A percentile compares a stretch with the other conserved stretches of the same genome.
phyloP scores from a whole-genome alignment of 2,113 vertebrate genomes.

The Hiodon tergisus region DNA sequence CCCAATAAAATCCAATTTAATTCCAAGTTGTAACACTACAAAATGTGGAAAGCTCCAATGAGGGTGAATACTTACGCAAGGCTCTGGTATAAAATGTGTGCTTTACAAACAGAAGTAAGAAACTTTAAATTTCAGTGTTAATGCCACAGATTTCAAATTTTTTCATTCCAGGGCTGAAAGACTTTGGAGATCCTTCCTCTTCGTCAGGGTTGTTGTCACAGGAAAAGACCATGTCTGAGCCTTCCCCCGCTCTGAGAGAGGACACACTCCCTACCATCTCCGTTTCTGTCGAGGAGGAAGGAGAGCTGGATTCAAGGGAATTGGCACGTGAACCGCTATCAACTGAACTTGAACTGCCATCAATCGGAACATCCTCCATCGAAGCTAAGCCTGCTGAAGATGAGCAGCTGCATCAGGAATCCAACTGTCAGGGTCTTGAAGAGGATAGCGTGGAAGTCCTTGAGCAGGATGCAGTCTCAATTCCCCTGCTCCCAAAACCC shows the following conservation, averaged over 20 bases:
- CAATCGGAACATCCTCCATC: slow-evolving; percentile 29
- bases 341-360: slow-evolving; percentile 29
- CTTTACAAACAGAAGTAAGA: no score
- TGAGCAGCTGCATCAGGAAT: slow-evolving; percentile 41
- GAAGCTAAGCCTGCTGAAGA: slow-evolving; percentile 34
- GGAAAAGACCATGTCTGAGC: slow-evolving; percentile 60
- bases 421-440: slow-evolving; percentile 18
- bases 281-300: slow-evolving; percentile 33
- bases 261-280: slow-evolving; percentile 42
- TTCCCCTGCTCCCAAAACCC: slow-evolving; percentile 53
- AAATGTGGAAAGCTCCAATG: no score
- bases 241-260: slow-evolving; percentile 48
- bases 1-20: no score
- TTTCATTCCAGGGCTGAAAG: slow-evolving; percentile 50
- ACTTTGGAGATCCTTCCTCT: slow-evolving; percentile 62
- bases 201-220: slow-evolving; percentile 54
- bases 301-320: slow-evolving; percentile 34
- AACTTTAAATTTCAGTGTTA: no score
- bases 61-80: no score
- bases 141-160: neutral
- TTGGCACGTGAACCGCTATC: slow-evolving; percentile 39
- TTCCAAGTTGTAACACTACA: no score
- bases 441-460: slow-evolving; percentile 40
- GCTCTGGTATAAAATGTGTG: neutral
- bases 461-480: slow-evolving; percentile 38